Percentiles rank a stretch among this genome's conserved stretches.
These are phyloP conservation scores for Champsocephalus esox DNA, from an alignment of 2,797 vertebrate species.

Conservation along the genomic window DNA sequence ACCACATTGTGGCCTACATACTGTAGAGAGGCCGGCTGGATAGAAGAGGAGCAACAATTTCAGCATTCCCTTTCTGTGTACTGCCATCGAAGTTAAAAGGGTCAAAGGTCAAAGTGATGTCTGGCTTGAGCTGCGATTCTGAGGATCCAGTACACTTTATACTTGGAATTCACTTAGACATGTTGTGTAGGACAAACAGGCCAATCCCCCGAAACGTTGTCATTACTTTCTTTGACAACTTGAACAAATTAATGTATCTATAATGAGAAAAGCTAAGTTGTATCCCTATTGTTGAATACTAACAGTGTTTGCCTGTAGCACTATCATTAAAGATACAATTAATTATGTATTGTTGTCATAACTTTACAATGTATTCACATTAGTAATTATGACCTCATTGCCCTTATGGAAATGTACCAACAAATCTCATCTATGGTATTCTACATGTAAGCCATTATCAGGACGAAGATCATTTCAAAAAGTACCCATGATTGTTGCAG, in stretches of 20 bases:
- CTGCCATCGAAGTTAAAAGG: conserved; percentile 21
- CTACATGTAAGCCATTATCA: background rate
- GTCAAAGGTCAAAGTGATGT: conserved; percentile 51
- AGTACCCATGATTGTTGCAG: background rate
- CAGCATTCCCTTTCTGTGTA: conserved; percentile 22
- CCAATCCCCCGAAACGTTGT: background rate
- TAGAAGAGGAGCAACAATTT: conserved; percentile 36
- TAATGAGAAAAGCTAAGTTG: background rate
- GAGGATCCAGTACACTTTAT: too few relatives aligned
- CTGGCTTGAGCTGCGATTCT: background rate
- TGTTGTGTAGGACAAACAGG: too few relatives aligned
- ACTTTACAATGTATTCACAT: background rate
- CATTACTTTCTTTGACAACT: background rate
- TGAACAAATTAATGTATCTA: too few relatives aligned
- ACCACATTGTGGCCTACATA: conserved; percentile 52
- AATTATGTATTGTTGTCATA: too few relatives aligned
- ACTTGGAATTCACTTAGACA: too few relatives aligned
- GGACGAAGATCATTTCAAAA: background rate
- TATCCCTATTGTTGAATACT: background rate
- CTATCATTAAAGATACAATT: too few relatives aligned
- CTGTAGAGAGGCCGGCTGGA: conserved; percentile 17
- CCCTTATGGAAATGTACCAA: background rate
- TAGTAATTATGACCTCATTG: background rate
- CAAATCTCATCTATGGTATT: background rate
- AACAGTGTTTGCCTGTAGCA: too few relatives aligned